Evolutionary conservation across 2,797 vertebrate genomes (phyloP).

Genomic region (Gymnothorax javanicus): DNA sequence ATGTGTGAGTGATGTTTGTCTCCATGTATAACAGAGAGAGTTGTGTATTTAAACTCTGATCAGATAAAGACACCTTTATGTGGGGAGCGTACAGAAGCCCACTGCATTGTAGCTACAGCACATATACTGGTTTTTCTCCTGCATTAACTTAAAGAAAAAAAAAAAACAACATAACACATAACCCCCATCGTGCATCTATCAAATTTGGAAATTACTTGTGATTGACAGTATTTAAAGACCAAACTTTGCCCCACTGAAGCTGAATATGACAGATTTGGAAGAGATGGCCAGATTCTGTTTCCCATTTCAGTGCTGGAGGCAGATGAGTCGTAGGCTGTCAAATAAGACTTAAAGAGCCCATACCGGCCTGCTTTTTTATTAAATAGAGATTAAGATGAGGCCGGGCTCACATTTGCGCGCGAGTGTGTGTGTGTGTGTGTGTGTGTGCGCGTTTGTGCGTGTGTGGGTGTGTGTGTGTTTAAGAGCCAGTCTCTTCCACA

Average conservation of each 20-base stretch:
- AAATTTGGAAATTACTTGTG: background rate
- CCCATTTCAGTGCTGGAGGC: background rate
- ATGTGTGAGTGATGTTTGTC: background rate
- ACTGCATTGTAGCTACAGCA: constrained; percentile 36
- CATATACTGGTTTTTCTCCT: background rate
- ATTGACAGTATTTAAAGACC: constrained; percentile 32
- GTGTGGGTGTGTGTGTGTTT: background rate
- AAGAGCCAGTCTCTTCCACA: background rate
- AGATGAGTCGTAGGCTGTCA: background rate
- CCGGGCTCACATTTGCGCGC: background rate
- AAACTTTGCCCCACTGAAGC: constrained; percentile 35
- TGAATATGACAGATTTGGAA: constrained; percentile 28
- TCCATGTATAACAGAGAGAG: background rate
- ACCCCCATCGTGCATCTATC: background rate
- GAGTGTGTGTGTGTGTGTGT: background rate
- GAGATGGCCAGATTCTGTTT: background rate
- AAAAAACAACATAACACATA: constrained; percentile 7
- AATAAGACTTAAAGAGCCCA: background rate
- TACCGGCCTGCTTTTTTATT: background rate
- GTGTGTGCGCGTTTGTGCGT: background rate
- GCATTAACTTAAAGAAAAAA: constrained; percentile 52
- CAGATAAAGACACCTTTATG: constrained; percentile 37
- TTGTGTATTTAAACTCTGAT: constrained; percentile 43
- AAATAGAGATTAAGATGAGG: constrained; percentile 20
- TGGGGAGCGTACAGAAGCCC: constrained; percentile 54